These are phyloP conservation scores for Cerastis rubricosa DNA, from an alignment of 2,888 invertebrate genomes.

Conservation along the genomic window DNA sequence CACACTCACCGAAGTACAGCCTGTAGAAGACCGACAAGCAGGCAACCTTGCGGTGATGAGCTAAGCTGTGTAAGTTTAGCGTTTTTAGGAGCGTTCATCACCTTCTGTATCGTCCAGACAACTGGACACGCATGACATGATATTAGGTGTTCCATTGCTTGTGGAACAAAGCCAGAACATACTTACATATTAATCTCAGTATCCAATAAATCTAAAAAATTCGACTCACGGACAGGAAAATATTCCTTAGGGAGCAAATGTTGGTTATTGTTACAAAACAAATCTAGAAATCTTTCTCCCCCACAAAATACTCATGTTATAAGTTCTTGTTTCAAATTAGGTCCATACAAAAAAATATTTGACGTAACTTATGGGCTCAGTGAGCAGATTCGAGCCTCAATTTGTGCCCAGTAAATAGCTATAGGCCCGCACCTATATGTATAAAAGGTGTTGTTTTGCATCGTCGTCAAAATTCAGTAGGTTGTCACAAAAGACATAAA, in stretches of 20 bases:
- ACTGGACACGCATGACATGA: background rate
- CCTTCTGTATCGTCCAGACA: background rate
- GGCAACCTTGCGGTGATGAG: too few species aligned
- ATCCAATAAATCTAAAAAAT: background rate
- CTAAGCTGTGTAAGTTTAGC: too few species aligned
- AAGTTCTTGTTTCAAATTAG: background rate
- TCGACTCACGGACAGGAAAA: background rate
- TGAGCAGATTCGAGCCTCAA: background rate
- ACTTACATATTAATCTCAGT: background rate
- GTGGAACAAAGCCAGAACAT: background rate
- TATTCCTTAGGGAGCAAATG: background rate
- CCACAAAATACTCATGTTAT: background rate
- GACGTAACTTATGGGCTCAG: background rate
- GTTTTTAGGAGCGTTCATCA: background rate
- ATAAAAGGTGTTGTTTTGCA: too few species aligned
- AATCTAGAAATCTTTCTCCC: background rate
- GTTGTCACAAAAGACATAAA: too few species aligned
- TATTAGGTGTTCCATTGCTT: background rate
- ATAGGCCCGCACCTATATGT: background rate
- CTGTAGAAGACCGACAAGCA: too few species aligned
- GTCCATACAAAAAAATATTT: background rate
- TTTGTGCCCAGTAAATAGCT: background rate
- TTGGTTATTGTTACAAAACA: background rate
- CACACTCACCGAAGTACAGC: too few species aligned
- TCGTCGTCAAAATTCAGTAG: too few species aligned